Evolutionary conservation across 2,888 invertebrate species (phyloP).

Genomic region (Bombylius major): DNA sequence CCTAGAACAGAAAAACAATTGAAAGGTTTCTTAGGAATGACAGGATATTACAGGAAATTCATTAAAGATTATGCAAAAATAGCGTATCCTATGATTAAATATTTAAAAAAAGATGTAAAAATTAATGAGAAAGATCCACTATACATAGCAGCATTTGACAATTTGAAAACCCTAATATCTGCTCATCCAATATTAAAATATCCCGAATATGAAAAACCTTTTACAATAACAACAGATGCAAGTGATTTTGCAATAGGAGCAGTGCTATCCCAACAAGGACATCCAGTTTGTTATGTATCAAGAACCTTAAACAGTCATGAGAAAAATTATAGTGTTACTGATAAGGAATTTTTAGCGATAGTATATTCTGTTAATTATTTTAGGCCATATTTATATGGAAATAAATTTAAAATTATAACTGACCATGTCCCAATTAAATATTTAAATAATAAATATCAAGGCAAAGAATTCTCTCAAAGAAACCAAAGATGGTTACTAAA

Average conservation of each 20-base stretch:
- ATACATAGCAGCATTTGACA: too few relatives aligned
- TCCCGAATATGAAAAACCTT: too few relatives aligned
- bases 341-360: conserved; percentile 13
- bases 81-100: too few relatives aligned
- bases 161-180: too few relatives aligned
- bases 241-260: neutral
- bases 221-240: neutral
- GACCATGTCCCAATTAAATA: conserved; percentile 4
- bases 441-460: conserved; percentile 10
- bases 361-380: conserved; percentile 9
- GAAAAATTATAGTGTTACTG: conserved; percentile 9
- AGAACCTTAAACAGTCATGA: conserved; percentile 11
- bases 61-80: too few relatives aligned
- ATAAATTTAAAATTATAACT: neutral
- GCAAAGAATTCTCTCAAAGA: conserved; percentile 8
- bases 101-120: neutral
- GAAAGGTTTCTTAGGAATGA: neutral
- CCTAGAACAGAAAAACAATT: neutral
- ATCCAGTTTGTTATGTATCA: conserved; percentile 10
- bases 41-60: neutral
- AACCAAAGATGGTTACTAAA: conserved; percentile 8
- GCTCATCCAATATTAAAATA: too few relatives aligned
- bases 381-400: conserved; percentile 10
- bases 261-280: neutral
- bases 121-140: neutral